Percentiles rank a stretch among this genome's conserved stretches.
phyloP scores from a whole-genome alignment of 2,888 invertebrate genomes.

The Mechanitis messenoides region DNA sequence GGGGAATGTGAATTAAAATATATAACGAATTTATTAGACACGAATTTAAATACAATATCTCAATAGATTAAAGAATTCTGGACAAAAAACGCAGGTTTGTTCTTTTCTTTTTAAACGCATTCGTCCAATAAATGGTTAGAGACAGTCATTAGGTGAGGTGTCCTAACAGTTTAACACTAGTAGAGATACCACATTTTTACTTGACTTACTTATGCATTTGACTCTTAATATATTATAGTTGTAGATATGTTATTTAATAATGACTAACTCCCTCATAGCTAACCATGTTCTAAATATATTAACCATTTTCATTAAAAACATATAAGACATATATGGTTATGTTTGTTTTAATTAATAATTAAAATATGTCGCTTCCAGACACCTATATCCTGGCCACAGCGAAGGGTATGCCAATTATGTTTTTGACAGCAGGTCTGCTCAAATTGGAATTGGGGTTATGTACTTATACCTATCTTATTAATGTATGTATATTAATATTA shows the following conservation, averaged over 20 bases:
- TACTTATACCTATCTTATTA: conserved; percentile 23
- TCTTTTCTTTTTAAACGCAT: no score
- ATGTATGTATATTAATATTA: not conserved
- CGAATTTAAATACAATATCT: no score
- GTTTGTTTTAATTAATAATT: conserved; percentile 12
- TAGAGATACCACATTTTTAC: conserved; percentile 5
- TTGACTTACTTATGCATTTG: not conserved
- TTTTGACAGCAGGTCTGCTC: conserved; percentile 57
- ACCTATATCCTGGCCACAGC: conserved; percentile 14
- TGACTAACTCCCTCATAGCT: no score
- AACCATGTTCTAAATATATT: no score
- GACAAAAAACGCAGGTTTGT: no score
- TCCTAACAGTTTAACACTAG: conserved; percentile 1
- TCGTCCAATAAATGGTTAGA: no score
- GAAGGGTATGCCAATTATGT: conserved; percentile 68
- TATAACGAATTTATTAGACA: not conserved
- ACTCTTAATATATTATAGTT: no score
- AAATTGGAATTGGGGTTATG: conserved; percentile 54
- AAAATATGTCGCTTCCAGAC: conserved; percentile 18
- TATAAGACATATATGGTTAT: no score
- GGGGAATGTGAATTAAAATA: conserved; percentile 2
- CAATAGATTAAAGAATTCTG: no score
- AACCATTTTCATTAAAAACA: no score
- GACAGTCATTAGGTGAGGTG: not conserved
- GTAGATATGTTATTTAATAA: no score